These are phyloP conservation scores for Dolichomitus sp. DNA, from an alignment of 2,888 invertebrate species.

Conservation along the genomic window DNA sequence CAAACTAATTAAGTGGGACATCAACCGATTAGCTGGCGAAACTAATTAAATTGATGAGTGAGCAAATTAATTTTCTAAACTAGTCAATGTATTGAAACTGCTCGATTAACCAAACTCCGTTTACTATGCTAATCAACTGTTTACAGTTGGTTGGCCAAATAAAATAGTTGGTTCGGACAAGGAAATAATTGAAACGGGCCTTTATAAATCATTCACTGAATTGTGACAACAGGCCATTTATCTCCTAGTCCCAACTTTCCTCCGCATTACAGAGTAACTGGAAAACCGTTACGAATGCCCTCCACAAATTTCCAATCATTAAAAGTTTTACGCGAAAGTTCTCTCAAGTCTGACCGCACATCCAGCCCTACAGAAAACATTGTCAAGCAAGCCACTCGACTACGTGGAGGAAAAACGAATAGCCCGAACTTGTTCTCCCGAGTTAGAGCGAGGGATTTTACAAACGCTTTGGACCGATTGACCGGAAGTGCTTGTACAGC, in stretches of 20 bases:
- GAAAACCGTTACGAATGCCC: background rate
- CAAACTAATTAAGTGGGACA: too few relatives aligned
- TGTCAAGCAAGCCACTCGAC: background rate
- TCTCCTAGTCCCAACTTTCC: background rate
- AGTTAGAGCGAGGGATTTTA: background rate
- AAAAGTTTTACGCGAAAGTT: slow-evolving; percentile 1
- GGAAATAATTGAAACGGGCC: background rate
- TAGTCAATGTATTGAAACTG: too few relatives aligned
- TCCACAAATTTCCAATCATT: background rate
- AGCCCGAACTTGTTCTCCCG: background rate
- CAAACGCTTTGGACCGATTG: slow-evolving; percentile 70
- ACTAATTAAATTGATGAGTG: too few relatives aligned
- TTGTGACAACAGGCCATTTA: background rate
- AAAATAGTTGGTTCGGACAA: background rate
- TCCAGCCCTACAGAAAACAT: background rate
- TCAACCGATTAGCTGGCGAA: too few relatives aligned
- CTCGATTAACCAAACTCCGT: too few relatives aligned
- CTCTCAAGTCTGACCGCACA: background rate
- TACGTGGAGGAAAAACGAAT: background rate
- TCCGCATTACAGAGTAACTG: background rate
- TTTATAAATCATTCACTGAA: background rate
- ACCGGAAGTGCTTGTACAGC: slow-evolving; percentile 71
- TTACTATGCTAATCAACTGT: too few relatives aligned
- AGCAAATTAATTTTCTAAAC: too few relatives aligned
- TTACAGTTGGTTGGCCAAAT: background rate